Conservation (phyloP, 2,888 invertebrate species). For the Muschampia plurimacula region DNA sequence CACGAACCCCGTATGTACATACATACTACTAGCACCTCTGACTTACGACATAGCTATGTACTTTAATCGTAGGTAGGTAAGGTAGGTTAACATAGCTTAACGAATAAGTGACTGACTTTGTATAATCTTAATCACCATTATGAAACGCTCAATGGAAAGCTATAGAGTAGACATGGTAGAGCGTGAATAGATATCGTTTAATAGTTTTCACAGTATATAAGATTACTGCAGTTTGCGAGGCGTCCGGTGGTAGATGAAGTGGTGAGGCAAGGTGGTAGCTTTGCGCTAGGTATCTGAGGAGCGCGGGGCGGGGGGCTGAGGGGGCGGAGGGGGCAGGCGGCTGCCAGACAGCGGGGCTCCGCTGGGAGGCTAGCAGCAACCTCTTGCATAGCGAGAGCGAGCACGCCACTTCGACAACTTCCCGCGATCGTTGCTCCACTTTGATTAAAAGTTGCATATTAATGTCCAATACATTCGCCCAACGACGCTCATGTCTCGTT, state of each 20-base stretch:
- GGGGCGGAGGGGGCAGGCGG: conserved; percentile 58
- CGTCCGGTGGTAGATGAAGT: conserved; percentile 54
- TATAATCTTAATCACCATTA: not conserved
- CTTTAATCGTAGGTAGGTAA: not conserved
- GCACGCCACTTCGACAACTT: conserved; percentile 67
- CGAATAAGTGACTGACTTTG: not conserved
- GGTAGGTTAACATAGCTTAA: not conserved
- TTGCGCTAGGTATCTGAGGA: conserved; percentile 67
- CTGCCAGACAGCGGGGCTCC: conserved; percentile 86
- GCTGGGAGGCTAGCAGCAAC: conserved; percentile 83
- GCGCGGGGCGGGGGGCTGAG: conserved; percentile 49
- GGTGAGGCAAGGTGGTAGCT: conserved; percentile 73
- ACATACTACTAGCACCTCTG: not conserved
- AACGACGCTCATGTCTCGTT: conserved; percentile 19
- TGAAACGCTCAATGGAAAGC: not conserved
- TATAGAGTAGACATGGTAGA: not conserved
- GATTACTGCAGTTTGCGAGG: not conserved
- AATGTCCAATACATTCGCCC: conserved; percentile 36
- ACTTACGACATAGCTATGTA: not conserved
- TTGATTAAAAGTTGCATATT: conserved; percentile 70
- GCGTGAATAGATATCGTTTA: not conserved
- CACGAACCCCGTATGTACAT: not conserved
- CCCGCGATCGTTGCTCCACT: conserved; percentile 74
- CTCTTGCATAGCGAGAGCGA: conserved; percentile 66
- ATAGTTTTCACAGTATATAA: too few species aligned